These are phyloP conservation scores for Mesitornis unicolor DNA, from an alignment of 2,113 vertebrate species.

Conservation along the genomic window DNA sequence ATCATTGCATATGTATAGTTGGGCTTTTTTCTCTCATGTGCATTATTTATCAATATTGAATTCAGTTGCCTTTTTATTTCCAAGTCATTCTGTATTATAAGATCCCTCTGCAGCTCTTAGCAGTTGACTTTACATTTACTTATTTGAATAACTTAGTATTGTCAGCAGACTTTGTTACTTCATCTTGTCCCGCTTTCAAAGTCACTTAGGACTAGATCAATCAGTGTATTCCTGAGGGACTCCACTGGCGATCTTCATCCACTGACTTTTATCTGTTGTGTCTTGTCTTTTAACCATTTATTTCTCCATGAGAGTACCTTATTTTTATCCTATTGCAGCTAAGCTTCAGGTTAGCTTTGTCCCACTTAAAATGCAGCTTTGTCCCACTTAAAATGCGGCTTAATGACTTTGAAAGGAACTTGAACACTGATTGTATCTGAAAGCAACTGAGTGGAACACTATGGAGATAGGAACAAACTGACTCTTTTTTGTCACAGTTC, in stretches of 20 bases:
- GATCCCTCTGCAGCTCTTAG: background rate
- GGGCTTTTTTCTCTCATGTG: background rate
- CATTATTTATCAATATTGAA: conserved; percentile 52
- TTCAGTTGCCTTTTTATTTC: conserved; percentile 21
- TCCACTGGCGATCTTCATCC: background rate
- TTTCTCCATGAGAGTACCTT: background rate
- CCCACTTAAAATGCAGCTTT: background rate
- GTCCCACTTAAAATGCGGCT: background rate
- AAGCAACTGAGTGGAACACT: background rate
- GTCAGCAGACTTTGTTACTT: conserved; percentile 13
- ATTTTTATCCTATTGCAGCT: background rate
- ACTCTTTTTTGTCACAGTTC: background rate
- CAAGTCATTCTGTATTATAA: background rate
- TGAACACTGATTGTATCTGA: background rate
- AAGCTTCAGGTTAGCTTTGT: background rate
- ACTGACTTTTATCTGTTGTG: background rate
- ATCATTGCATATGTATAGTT: background rate
- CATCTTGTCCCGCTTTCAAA: background rate
- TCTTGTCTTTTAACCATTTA: background rate
- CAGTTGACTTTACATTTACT: background rate
- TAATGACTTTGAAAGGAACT: background rate
- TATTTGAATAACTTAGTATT: background rate
- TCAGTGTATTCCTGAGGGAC: background rate
- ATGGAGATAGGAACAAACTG: background rate
- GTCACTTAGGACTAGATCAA: background rate